Base-by-base conservation (phyloP, 1,140 invertebrate species). In the Octopus bimaculoides region DNA sequence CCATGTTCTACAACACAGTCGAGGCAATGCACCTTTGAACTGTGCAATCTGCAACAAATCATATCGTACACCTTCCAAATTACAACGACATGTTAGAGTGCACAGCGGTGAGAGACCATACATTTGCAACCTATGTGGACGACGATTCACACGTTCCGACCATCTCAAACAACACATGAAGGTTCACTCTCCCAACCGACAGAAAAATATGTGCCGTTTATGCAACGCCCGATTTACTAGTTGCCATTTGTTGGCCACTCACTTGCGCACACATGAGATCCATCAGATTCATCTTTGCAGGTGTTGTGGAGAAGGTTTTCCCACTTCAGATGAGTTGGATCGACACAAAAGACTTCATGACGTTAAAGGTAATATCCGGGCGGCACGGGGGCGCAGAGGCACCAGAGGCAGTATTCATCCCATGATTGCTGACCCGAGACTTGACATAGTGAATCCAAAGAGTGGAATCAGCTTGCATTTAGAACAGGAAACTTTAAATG, bases 41-140 rank as follows among this genome's bases (percentile, higher is more conserved):
- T 97, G 95, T 93, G 92, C 93, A 26, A 93, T 93, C 79, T 97
- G 96, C 90, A 95, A 93, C 78, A 92, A 95, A 20, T 91, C 93
- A 8, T 97, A 97, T 88, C 96, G 95, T 0, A 92, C 96, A 73
- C 96, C 95, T 55, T 96, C 97, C 86, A 96, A 97, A 90, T 91
- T 97, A 0, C 96, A 95, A 0, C 91, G 95, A 56, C 95, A 96
- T 88, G 90, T 94, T 74, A 91, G 95, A 54, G 96, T 95, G 0
- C 95, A 96, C 86, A 96, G 95, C 0, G 96, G 96, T 4, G 96
- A 97, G 87, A 97, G 97, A 89, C 96, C 96, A 88, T 97, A 97
- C 90, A 94, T 92, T 1, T 97, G 96, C 86, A 87, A 90, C 8
- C 93, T 95, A 41, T 98, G 96, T 86, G 92, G 93, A 81, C 93